These are phyloP conservation scores for Anser brachyrhynchus DNA, from an alignment of 2,113 vertebrate genomes.

Conservation along the genomic window DNA sequence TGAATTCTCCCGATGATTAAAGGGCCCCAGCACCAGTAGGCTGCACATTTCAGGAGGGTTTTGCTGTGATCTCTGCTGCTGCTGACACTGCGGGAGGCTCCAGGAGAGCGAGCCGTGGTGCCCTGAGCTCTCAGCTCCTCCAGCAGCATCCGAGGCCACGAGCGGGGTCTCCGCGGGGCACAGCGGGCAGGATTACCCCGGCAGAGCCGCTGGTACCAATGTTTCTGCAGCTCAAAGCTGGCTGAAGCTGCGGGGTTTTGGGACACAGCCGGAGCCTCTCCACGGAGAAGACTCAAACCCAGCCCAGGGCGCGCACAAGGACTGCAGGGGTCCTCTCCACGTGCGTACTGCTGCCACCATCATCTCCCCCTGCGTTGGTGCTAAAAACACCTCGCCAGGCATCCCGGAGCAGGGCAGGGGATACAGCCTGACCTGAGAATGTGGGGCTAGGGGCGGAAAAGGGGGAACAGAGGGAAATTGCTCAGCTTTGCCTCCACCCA, in stretches of 20 bases:
- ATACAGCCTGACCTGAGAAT: background rate
- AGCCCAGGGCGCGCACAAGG: background rate
- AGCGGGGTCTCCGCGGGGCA: background rate
- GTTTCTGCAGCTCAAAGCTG: background rate
- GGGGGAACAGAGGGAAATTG: background rate
- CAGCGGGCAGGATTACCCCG: no score
- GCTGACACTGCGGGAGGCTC: background rate
- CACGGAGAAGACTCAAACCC: background rate
- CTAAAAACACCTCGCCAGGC: fast-evolving
- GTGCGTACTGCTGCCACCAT: fast-evolving
- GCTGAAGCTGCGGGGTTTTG: background rate
- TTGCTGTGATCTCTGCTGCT: background rate
- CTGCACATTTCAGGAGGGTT: background rate
- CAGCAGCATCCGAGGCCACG: background rate
- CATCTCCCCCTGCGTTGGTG: background rate
- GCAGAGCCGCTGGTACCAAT: background rate
- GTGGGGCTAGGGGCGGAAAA: fast-evolving
- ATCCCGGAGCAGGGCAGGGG: background rate
- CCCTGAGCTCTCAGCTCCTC: fast-evolving
- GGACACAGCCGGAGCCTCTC: background rate
- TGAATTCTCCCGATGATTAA: slow-evolving; percentile 6
- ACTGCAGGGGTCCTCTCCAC: fast-evolving
- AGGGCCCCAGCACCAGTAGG: background rate
- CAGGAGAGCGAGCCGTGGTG: background rate
- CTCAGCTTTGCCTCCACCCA: background rate